These are phyloP conservation scores for Leptura quadrifasciata DNA, from an alignment of 2,888 invertebrate genomes.

Conservation along the genomic window DNA sequence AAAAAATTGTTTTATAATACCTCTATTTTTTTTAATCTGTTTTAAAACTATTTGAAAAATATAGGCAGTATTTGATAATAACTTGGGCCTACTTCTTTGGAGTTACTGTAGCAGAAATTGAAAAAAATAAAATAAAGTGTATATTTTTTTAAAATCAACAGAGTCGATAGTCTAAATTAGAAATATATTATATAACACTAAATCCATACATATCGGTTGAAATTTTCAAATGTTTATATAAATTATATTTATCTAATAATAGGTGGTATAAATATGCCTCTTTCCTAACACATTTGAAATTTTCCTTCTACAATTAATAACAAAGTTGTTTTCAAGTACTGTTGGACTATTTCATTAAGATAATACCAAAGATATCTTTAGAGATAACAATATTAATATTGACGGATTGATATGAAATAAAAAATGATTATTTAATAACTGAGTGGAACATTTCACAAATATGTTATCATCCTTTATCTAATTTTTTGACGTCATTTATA, in stretches of 20 bases:
- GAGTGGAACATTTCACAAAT: neutral
- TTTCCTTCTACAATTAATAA: neutral
- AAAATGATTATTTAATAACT: slow-evolving; percentile 13
- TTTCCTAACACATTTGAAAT: neutral
- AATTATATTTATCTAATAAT: neutral
- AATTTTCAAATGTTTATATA: slow-evolving; percentile 4
- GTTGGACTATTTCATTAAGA: neutral
- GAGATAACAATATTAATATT: slow-evolving; percentile 8
- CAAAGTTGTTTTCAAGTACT: neutral
- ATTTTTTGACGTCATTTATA: slow-evolving; percentile 1
- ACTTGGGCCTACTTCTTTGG: too few relatives aligned
- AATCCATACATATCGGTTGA: neutral
- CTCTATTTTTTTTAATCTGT: neutral
- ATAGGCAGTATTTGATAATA: too few relatives aligned
- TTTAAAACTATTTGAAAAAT: too few relatives aligned
- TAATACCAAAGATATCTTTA: neutral
- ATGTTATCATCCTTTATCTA: slow-evolving; percentile 19
- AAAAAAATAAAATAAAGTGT: too few relatives aligned
- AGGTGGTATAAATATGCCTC: neutral
- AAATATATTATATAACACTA: too few relatives aligned
- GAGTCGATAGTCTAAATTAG: too few relatives aligned
- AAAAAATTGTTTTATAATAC: neutral
- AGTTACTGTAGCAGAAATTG: too few relatives aligned
- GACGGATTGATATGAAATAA: neutral
- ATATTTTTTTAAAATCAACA: too few relatives aligned